phyloP scores from a whole-genome alignment of 2,113 vertebrate species.

The Gila orcuttii region DNA sequence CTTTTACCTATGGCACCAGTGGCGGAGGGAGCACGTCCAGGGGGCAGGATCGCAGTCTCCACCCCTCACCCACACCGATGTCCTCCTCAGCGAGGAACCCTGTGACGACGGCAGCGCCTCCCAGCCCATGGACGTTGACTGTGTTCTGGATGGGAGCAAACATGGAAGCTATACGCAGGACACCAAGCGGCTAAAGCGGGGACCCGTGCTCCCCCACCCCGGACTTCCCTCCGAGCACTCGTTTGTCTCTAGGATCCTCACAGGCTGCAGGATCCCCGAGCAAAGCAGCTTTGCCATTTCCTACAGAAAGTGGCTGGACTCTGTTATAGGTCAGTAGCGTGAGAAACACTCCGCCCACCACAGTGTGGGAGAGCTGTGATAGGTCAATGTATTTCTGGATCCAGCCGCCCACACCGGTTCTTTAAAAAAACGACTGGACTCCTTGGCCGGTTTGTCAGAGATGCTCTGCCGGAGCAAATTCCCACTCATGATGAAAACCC shows the following conservation, averaged over 20 bases:
- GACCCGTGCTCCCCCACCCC: slow-evolving; percentile 72
- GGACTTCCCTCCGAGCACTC: slow-evolving; percentile 80
- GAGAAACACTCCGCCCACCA: slow-evolving; percentile 52
- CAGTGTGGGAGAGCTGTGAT: slow-evolving; percentile 32
- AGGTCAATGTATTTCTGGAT: slow-evolving; percentile 42
- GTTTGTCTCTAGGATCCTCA: slow-evolving; percentile 83
- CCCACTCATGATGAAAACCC: slow-evolving; percentile 65
- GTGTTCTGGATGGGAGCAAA: slow-evolving; percentile 72
- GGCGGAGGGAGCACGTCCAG: slow-evolving; percentile 72
- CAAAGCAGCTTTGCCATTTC: slow-evolving; percentile 89
- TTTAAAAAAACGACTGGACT: slow-evolving; percentile 54
- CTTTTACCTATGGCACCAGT: slow-evolving; percentile 88
- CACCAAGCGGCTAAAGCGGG: slow-evolving; percentile 91
- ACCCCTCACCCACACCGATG: slow-evolving; percentile 65
- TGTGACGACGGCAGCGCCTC: slow-evolving; percentile 55
- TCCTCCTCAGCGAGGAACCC: slow-evolving; percentile 62
- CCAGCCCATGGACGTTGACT: slow-evolving; percentile 89
- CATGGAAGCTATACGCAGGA: slow-evolving; percentile 83
- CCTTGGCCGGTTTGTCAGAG: slow-evolving; percentile 25
- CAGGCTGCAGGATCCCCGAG: slow-evolving; percentile 79
- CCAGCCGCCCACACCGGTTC: background rate
- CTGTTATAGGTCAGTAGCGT: slow-evolving; percentile 80
- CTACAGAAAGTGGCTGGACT: slow-evolving; percentile 92
- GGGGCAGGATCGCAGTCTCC: slow-evolving; percentile 48
- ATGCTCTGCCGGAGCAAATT: slow-evolving; percentile 54